Evolutionary conservation across 1,140 invertebrate genomes (phyloP).

Genomic region (Marisa cornuarietis): DNA sequence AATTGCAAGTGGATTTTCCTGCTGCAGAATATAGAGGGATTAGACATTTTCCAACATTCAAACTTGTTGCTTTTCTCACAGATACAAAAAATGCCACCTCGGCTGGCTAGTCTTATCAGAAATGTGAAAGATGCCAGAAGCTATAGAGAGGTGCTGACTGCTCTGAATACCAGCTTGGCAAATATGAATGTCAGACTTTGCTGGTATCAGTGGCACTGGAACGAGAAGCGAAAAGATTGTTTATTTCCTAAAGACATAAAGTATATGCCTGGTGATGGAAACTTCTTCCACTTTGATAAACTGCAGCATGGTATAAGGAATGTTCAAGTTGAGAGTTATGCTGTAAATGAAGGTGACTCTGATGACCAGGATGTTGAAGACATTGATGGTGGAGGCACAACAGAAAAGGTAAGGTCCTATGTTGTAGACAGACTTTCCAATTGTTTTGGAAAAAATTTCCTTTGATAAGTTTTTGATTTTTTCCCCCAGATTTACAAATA

Average conservation of each 20-base stretch:
- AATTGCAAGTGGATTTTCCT: too few species aligned
- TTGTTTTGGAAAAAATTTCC: neutral
- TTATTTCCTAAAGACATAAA: neutral
- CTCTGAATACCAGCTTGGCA: neutral
- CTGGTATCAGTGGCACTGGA: slow-evolving; percentile 15
- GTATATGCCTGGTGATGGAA: neutral
- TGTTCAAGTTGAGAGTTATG: neutral
- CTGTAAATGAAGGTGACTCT: neutral
- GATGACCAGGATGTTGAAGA: slow-evolving; percentile 10
- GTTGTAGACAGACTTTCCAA: neutral
- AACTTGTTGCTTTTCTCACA: neutral
- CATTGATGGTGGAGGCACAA: neutral
- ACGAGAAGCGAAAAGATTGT: neutral
- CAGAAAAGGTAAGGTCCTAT: neutral
- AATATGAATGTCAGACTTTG: neutral
- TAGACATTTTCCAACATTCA: neutral
- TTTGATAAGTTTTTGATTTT: neutral
- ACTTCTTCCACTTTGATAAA: neutral
- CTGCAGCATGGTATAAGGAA: neutral
- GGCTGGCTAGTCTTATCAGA: slow-evolving; percentile 11
- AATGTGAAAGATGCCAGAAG: slow-evolving; percentile 2
- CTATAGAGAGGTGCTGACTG: neutral
- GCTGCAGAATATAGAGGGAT: too few species aligned
- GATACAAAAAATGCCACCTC: slow-evolving; percentile 9
- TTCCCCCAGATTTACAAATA: too few species aligned